A percentile compares a stretch with the other conserved stretches of the same genome.
Evolutionary conservation across 2,888 invertebrate genomes (phyloP).

Genomic region (Apamea epomidion): DNA sequence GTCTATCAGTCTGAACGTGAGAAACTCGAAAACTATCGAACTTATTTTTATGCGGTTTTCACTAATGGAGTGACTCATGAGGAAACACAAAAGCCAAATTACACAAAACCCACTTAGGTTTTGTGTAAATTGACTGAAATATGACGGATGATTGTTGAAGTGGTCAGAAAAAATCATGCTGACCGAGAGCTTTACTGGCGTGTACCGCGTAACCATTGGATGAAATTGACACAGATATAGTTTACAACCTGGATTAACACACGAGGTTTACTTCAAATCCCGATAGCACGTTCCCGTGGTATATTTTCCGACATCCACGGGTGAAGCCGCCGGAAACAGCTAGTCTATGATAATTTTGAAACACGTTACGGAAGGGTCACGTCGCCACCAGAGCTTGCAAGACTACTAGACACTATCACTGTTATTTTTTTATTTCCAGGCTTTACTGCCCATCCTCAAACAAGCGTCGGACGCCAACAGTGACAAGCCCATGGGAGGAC

Average conservation of each 20-base stretch:
- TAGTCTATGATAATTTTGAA: not conserved
- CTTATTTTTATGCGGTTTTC: too few species aligned
- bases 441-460: conserved; percentile 93
- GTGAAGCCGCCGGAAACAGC: not conserved
- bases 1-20: not conserved
- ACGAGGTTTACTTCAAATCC: not conserved
- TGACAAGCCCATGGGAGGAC: conserved; percentile 89
- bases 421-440: conserved; percentile 82
- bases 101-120: too few species aligned
- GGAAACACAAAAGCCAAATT: too few species aligned
- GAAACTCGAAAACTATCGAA: not conserved
- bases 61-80: too few species aligned
- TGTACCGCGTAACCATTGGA: too few species aligned
- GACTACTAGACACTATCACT: not conserved
- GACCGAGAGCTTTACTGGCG: too few species aligned
- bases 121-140: not conserved
- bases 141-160: not conserved
- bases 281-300: not conserved
- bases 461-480: conserved; percentile 91
- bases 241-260: not conserved
- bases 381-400: not conserved
- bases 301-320: not conserved
- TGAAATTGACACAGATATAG: too few species aligned
- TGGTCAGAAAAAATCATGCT: not conserved
- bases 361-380: not conserved